phyloP scores from a whole-genome alignment of 2,797 vertebrate genomes.

The Enteromius viviparus region DNA sequence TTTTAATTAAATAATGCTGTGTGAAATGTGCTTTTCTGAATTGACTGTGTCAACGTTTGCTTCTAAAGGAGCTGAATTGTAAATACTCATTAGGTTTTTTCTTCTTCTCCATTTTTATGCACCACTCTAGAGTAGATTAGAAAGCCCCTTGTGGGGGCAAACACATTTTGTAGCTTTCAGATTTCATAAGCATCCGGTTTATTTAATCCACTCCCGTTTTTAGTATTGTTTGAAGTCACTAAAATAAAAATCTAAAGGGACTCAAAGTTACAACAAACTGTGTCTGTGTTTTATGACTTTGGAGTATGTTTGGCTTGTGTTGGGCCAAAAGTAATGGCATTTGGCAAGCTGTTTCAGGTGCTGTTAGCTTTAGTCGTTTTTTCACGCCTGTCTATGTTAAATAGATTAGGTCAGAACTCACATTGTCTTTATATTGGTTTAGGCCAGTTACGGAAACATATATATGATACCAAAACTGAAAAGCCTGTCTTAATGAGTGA shows the following conservation, averaged over 20 bases:
- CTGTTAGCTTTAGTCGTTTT: slow-evolving; percentile 25
- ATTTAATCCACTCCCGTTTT: slow-evolving; percentile 36
- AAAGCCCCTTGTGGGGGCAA: slow-evolving; percentile 36
- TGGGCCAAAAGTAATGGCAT: slow-evolving; percentile 31
- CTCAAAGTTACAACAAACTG: slow-evolving; percentile 9
- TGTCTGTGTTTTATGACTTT: slow-evolving; percentile 35
- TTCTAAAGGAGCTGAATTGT: neutral
- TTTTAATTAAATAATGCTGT: neutral
- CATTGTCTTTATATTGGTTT: slow-evolving; percentile 6
- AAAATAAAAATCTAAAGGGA: slow-evolving; percentile 8
- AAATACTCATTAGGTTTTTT: neutral
- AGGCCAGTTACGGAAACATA: neutral
- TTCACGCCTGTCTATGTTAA: neutral
- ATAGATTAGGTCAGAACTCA: slow-evolving; percentile 17
- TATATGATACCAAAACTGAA: neutral
- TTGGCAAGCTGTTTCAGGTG: slow-evolving; percentile 20
- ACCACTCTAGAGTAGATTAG: slow-evolving; percentile 1
- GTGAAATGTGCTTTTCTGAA: neutral
- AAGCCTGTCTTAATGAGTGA: neutral
- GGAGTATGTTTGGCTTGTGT: neutral
- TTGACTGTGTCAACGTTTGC: neutral
- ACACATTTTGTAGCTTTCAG: slow-evolving; percentile 40
- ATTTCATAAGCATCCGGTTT: slow-evolving; percentile 41
- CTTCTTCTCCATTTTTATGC: neutral
- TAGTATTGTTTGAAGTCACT: slow-evolving; percentile 25